phyloP scores from a whole-genome alignment of 2,888 invertebrate genomes.

The Pristionchus arcanus region DNA sequence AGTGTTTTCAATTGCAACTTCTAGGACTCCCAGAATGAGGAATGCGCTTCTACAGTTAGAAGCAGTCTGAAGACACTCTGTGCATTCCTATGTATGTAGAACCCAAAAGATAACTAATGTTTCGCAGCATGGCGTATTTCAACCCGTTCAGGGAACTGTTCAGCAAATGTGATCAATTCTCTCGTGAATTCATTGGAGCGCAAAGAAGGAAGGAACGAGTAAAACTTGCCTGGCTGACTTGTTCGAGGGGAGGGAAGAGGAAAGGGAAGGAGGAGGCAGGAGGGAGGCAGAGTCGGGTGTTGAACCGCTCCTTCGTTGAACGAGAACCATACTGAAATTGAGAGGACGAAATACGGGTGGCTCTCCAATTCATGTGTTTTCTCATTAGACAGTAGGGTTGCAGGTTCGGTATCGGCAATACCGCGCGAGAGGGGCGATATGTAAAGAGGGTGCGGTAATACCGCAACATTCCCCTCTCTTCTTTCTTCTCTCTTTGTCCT shows the following conservation, averaged over 20 bases:
- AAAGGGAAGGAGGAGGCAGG: not conserved
- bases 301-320: not conserved
- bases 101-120: too few relatives aligned
- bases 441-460: too few relatives aligned
- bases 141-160: too few relatives aligned
- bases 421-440: too few relatives aligned
- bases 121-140: too few relatives aligned
- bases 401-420: too few relatives aligned
- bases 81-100: too few relatives aligned
- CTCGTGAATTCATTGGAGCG: not conserved
- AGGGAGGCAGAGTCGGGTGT: not conserved
- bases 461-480: too few relatives aligned
- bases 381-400: too few relatives aligned
- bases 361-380: not conserved
- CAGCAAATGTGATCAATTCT: not conserved
- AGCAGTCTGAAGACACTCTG: too few relatives aligned
- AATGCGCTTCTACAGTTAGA: too few relatives aligned
- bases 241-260: not conserved
- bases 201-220: not conserved
- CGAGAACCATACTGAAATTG: not conserved
- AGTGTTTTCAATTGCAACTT: not conserved
- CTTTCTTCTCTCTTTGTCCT: too few relatives aligned
- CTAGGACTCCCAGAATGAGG: not conserved
- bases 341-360: not conserved
- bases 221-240: constrained; percentile 34